Evolutionary conservation across 1,140 invertebrate genomes (phyloP), one percentile per base, ranked within the genome.

Genomic region (Gyrodactylus bullatarudis): DNA sequence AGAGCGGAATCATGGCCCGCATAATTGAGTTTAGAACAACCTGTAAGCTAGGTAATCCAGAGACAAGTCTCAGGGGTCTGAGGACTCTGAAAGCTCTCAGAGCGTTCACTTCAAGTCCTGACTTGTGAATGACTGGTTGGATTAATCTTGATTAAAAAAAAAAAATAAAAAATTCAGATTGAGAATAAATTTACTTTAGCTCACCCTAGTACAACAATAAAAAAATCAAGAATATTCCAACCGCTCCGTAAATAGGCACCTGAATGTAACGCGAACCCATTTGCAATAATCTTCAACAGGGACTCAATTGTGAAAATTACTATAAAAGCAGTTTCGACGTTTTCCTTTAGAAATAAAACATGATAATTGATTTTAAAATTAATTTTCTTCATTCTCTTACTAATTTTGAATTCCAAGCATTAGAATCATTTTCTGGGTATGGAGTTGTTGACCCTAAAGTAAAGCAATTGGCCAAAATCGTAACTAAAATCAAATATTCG

Each of bases 211-310:
- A 98, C 89, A 80, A 98, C 94, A 80, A 98, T 99, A 77, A 91
- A 89, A 85, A 99, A 99, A 88, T 98, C 95, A 80, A 99, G 85
- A 78, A 96, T 85, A 83, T 99, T 99, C 94, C 94, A 98, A 77
- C 90, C 91, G 83, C 94, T 97, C 77, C 94, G 84, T 76, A 99
- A 85, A 84, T 98, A 99, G 76, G 94, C 91, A 77, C 91, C 92
- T 68, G 85, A 85, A 84, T 98, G 94, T 82, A 90, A 87, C 75
- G 92, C 85, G 83, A 99, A 95, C 76, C 94, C 94, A 82, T 94
- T 94, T 27, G 94, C 94, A 77, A 98, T 88, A 78, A 99, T 96
- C 85, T 98, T 98, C 88, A 98, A 92, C 76, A 95, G 84, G 83
- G 91, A 95, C 84, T 98, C 94, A 75, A 87, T 85, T 68, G 93